Evolutionary conservation across 2,888 invertebrate species (phyloP).

Genomic region (Incurvaria masculella): DNA sequence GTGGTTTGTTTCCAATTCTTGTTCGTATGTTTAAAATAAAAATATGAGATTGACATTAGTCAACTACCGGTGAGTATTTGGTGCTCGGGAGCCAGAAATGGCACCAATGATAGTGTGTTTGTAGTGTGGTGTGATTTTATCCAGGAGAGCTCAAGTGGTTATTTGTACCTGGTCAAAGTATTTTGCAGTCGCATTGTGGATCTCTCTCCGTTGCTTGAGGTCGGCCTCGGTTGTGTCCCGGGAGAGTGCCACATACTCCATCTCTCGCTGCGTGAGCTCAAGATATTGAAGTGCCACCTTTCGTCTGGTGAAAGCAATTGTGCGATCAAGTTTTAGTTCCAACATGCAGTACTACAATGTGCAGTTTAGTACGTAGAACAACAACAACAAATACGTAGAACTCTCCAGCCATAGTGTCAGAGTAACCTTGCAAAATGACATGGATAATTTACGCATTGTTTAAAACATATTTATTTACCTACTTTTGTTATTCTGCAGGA

Average conservation of each 20-base stretch:
- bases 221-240: conserved; percentile 97
- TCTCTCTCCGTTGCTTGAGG: conserved; percentile 93
- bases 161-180: conserved; percentile 91
- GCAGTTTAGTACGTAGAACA: background rate
- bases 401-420: background rate
- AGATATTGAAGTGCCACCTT: conserved; percentile 84
- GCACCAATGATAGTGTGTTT: too few species aligned
- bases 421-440: background rate
- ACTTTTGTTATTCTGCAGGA: too few species aligned
- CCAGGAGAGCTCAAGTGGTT: too few species aligned
- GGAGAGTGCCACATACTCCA: conserved; percentile 91
- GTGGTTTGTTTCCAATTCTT: too few species aligned
- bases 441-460: too few species aligned
- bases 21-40: too few species aligned
- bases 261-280: conserved; percentile 84
- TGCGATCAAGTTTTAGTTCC: background rate
- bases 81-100: too few species aligned
- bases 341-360: background rate
- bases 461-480: too few species aligned
- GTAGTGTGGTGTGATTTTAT: too few species aligned
- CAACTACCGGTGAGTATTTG: too few species aligned
- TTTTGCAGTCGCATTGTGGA: conserved; percentile 79
- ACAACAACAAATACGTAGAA: too few species aligned
- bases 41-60: too few species aligned
- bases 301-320: conserved; percentile 48